Evolutionary conservation across 2,113 vertebrate species (phyloP).

Genomic region (Scolopax mira): DNA sequence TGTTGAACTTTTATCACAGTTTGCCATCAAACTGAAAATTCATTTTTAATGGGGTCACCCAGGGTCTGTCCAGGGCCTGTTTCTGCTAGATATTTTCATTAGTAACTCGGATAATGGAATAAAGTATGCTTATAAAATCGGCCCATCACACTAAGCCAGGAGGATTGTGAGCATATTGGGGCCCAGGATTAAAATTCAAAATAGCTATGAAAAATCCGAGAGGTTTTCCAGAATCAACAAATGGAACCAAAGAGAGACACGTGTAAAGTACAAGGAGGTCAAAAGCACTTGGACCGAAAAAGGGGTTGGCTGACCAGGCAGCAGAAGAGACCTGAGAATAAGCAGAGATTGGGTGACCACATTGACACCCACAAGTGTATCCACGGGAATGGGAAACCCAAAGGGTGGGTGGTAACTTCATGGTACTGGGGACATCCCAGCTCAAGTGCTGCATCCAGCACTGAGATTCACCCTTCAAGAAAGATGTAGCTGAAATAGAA

Average conservation of each 20-base stretch:
- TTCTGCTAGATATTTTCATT: conserved; percentile 51
- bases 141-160: conserved; percentile 31
- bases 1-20: not conserved
- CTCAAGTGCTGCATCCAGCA: not conserved
- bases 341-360: not conserved
- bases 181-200: conserved; percentile 52
- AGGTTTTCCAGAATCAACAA: conserved; percentile 61
- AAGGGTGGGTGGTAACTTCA: not conserved
- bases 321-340: not conserved
- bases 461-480: not conserved
- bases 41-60: conserved; percentile 7
- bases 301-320: not conserved
- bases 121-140: not conserved
- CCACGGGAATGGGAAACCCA: not conserved
- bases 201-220: not conserved
- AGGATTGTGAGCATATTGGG: conserved; percentile 28
- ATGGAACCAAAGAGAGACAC: not conserved
- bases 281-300: not conserved
- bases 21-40: conserved; percentile 13
- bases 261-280: not conserved
- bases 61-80: not conserved
- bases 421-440: not conserved
- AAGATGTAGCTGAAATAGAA: not conserved
- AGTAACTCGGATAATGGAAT: conserved; percentile 8
- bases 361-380: not conserved